phyloP scores from a whole-genome alignment of 2,797 vertebrate genomes.

The Sarcophilus harrisii region DNA sequence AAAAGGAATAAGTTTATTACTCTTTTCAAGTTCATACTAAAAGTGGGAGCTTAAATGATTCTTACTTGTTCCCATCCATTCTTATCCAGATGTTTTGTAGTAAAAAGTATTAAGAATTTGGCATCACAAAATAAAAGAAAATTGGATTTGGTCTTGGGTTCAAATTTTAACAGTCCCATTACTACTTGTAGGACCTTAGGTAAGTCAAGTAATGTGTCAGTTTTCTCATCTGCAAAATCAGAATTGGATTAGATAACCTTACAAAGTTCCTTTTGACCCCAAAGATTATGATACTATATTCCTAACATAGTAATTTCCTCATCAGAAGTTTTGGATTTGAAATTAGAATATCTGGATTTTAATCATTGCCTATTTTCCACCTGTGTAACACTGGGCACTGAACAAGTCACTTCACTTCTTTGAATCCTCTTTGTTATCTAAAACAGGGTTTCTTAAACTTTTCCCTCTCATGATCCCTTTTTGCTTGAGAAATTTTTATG shows the following conservation, averaged over 20 bases:
- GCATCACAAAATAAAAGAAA: background rate
- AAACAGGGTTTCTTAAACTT: too few species aligned
- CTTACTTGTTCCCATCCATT: background rate
- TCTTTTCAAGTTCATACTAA: background rate
- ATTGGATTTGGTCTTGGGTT: background rate
- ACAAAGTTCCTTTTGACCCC: background rate
- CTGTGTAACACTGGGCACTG: background rate
- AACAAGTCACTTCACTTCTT: background rate
- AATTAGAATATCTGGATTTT: background rate
- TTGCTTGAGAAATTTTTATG: too few species aligned
- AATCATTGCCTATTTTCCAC: background rate
- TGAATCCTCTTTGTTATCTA: background rate
- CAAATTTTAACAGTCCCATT: background rate
- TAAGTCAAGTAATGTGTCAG: background rate
- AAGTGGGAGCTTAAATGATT: background rate
- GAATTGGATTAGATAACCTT: background rate
- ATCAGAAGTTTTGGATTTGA: background rate
- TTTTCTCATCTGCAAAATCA: background rate
- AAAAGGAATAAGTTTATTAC: background rate
- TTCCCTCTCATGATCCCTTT: too few species aligned
- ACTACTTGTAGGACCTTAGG: background rate
- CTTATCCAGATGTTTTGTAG: background rate
- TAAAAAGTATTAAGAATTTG: background rate
- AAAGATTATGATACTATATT: background rate
- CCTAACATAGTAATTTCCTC: background rate